Conservation (phyloP, 37 sponge, comb jelly and placozoan genomes). For the Dysidea cf. avara region DNA sequence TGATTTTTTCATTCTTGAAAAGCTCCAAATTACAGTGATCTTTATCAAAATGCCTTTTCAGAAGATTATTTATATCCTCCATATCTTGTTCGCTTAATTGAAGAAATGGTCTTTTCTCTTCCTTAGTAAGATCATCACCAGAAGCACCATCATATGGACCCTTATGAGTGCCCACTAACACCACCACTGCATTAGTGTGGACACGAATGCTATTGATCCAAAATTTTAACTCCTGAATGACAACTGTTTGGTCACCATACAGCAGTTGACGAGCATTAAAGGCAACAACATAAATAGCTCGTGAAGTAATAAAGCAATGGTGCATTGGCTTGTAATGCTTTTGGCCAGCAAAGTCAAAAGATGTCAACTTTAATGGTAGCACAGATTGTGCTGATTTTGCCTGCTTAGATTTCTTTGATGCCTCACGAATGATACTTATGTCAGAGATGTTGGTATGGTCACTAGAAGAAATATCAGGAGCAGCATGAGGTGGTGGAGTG, state of each 20-base stretch:
- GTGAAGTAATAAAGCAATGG: slow-evolving; percentile 67
- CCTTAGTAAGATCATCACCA: no score
- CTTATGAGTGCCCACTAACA: slow-evolving; percentile 49
- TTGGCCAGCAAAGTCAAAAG: slow-evolving; percentile 74
- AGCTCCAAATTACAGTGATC: no score
- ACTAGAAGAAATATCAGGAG: background rate
- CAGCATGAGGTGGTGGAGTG: no score
- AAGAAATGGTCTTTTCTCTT: no score
- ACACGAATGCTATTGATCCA: slow-evolving; percentile 67
- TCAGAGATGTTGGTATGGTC: background rate
- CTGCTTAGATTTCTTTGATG: background rate
- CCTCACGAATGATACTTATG: background rate
- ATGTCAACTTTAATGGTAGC: slow-evolving; percentile 3
- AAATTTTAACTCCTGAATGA: slow-evolving; percentile 40
- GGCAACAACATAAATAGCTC: slow-evolving; percentile 49
- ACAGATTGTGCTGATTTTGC: background rate
- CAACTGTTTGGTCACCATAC: background rate
- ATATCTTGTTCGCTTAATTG: background rate
- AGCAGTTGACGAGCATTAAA: slow-evolving; percentile 26
- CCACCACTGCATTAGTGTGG: slow-evolving; percentile 28
- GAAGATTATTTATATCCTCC: no score
- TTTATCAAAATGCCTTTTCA: no score
- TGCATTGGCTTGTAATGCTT: slow-evolving; percentile 70
- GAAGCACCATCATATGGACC: background rate
- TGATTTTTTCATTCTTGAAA: no score